Base-by-base conservation (phyloP, 2,113 vertebrate genomes). In the Recurvirostra avosetta region DNA sequence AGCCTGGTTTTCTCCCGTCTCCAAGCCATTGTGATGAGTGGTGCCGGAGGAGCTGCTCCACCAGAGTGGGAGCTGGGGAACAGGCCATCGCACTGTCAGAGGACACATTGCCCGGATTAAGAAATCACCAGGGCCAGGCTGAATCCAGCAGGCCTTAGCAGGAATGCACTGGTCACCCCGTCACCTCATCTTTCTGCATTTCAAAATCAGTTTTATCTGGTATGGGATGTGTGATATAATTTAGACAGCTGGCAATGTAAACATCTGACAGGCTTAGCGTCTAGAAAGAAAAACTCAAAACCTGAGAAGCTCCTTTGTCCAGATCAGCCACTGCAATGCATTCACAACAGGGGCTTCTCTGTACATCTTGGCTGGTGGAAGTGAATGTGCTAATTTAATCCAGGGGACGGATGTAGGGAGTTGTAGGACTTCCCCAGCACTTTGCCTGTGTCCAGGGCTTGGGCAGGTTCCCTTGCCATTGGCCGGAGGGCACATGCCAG, bases 21-120 rank as follows among this genome's bases (percentile, higher is more conserved):
- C 91, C 76, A 92, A 94, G 78, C 52, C 73, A 92, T 40, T 85
- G 96, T 95, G 95, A 71, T 38, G 86, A 95, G 76, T 75, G 72
- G 27, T 92, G 94, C 79, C 1, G 3, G 68, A 88, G 77, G 73
- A 97, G 72, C 53, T 3, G 4, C 43, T 67, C 59, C 68, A 71
- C 53, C n/a, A 84, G 18, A 50, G 62, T 2, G 0, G 53, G 78
- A 88, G 67, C 86, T 58, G 53, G 30, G 53, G 81, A 79, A 47
- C 12, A 11, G 8, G 22, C 86, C 79, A 38, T 38, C 4, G 3
- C 1, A 1, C 84, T 8, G 5, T 17, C 90, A 90, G 21, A 85
- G 66, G 29, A 93, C 59, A 81, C 81, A 26, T 4, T 2, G 4
- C 40, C 27, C 8, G 3, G 56, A 86, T 58, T 68, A 84, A 80